Percentiles rank a stretch among this genome's conserved stretches.
Evolutionary conservation across 2,113 vertebrate genomes (phyloP).

Genomic region (Benitochromis conjunctus): DNA sequence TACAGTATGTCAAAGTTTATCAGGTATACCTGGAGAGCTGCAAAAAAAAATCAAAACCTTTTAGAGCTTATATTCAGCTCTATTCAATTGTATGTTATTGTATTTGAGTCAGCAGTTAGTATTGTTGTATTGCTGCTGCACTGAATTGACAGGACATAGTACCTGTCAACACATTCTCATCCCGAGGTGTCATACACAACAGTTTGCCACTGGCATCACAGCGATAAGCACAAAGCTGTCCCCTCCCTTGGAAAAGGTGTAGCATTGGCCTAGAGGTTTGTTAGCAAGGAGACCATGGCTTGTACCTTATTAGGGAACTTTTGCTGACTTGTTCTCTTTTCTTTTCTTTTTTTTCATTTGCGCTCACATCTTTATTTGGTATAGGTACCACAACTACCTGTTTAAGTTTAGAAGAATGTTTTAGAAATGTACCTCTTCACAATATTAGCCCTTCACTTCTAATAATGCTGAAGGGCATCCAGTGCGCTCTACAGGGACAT

Average conservation of each 20-base stretch:
- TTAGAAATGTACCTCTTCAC: background rate
- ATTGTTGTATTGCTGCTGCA: background rate
- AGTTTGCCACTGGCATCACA: background rate
- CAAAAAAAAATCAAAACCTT: constrained; percentile 6
- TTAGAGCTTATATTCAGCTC: background rate
- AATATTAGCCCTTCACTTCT: background rate
- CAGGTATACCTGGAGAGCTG: constrained; percentile 15
- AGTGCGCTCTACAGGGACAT: background rate
- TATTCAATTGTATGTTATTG: background rate
- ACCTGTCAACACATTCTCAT: background rate
- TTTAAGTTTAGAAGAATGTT: background rate
- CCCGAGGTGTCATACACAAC: background rate
- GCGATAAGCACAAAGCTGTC: background rate
- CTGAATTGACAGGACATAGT: background rate
- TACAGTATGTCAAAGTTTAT: constrained; percentile 13
- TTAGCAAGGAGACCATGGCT: background rate
- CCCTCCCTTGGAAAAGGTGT: background rate
- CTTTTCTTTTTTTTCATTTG: background rate
- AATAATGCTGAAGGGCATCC: background rate
- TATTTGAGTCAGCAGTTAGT: background rate
- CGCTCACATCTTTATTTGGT: background rate
- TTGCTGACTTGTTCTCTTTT: background rate
- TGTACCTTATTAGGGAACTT: background rate
- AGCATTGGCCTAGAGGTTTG: background rate
- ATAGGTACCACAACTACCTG: background rate